Base-by-base conservation (phyloP, 2,888 invertebrate genomes). In the Habrosyne pyritoides region DNA sequence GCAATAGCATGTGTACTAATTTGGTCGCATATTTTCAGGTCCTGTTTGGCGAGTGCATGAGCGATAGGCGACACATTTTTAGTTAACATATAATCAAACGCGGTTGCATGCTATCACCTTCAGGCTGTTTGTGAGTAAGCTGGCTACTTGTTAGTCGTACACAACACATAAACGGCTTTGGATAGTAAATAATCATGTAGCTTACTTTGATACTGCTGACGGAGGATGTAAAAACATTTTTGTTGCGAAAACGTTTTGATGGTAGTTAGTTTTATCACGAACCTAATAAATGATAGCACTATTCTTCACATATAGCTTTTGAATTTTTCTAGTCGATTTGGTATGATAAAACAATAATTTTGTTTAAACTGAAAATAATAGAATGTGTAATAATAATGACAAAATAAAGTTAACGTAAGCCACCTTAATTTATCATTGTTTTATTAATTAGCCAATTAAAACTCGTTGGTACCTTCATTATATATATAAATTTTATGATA, bases 61-160 rank as follows among this genome's bases (percentile, higher is more conserved):
- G 71, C 71, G 71, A 73, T 64, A 73, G 71, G 80, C 79, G 71
- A 72, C 75, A 79, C 76, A 75, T 64, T 70, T 67, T 56, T 58
- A 67, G 71, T 69, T 72, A 64, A 76, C 75, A 77, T 66, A 70
- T 67, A 67, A 65, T 69, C n/a, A 33, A 33, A 60, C 65, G 64
- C 63, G 61, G 69, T 61, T 68, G 73, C 87, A 86, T 90, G 89
- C 87, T 86, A 73, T 83, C 83, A 80, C 82, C 83, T 76, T 73
- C 79, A 69, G 71, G 81, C 77, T 79, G 77, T 79, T 68, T 80
- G 89, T 89, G 83, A 89, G 86, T 85, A 89, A 89, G 89, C 88
- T 84, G 68, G 72, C 86, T 87, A 85, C 80, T 77, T 81, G 85
- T 89, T 87, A 89, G 85, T 88, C 66, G 68, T 73, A 75, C 77